Conservation (phyloP, 2,888 invertebrate genomes). For the Lumbricus terrestris region DNA sequence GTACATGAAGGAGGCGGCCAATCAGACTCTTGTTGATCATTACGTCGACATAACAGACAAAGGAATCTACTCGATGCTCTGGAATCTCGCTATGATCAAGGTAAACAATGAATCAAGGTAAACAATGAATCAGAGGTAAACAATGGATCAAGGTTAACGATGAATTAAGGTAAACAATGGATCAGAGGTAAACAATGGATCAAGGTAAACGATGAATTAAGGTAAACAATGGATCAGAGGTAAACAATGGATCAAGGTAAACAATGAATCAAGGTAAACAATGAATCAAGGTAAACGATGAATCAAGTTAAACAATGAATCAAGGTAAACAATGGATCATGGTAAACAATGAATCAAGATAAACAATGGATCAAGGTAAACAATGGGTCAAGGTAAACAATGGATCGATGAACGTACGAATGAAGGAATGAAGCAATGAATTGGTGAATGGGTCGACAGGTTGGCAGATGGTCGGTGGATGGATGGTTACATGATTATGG, state of each 20-base stretch:
- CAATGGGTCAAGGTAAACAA: background rate
- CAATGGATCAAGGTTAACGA: conserved; percentile 14
- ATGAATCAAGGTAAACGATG: conserved; percentile 5
- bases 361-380: no score
- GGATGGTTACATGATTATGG: no score
- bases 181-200: conserved; percentile 15
- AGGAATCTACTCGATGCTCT: background rate
- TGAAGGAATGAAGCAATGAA: background rate
- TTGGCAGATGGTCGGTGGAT: no score
- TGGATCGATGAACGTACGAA: background rate
- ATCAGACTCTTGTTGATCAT: background rate
- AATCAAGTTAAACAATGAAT: conserved; percentile 7
- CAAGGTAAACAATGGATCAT: conserved; percentile 6
- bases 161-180: conserved; percentile 9
- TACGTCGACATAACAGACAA: conserved; percentile 4
- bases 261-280: background rate
- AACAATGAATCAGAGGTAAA: background rate
- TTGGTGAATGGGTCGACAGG: background rate
- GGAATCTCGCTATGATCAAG: conserved; percentile 22
- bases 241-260: conserved; percentile 13
- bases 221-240: conserved; percentile 15
- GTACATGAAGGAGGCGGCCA: background rate
- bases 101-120: conserved; percentile 16
- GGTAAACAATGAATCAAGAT: conserved; percentile 12
- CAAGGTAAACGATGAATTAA: conserved; percentile 4